Percentiles rank a stretch among this genome's conserved stretches.
Conservation (phyloP, 2,888 invertebrate genomes). For the Carpatolechia fugitivella region DNA sequence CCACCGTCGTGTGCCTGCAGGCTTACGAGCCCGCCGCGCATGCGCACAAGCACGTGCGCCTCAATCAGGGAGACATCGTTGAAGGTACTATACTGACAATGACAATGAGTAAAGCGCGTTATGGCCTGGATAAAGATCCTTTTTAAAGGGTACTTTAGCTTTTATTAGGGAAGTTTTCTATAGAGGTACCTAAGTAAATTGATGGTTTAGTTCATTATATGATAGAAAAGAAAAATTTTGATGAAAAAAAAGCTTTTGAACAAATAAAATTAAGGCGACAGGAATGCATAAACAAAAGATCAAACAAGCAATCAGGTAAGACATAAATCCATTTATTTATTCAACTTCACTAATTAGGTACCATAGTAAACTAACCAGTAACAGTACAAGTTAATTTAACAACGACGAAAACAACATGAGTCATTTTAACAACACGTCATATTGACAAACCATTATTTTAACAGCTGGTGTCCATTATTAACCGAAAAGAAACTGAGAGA, state of each 20-base stretch:
- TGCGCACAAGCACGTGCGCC: conserved; percentile 87
- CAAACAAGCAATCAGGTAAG: not conserved
- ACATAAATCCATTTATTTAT: not conserved
- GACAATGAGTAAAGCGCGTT: too few relatives aligned
- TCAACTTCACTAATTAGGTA: not conserved
- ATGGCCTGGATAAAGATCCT: too few relatives aligned
- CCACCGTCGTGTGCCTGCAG: conserved; percentile 92
- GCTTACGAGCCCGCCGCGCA: conserved; percentile 86
- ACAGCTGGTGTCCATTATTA: conserved; percentile 24
- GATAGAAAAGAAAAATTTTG: too few relatives aligned
- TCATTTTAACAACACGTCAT: conserved; percentile 23
- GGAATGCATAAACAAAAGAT: too few relatives aligned
- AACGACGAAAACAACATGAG: conserved; percentile 13
- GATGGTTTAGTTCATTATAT: too few relatives aligned
- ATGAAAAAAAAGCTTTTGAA: too few relatives aligned
- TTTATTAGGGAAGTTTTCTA: too few relatives aligned
- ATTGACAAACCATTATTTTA: conserved; percentile 11
- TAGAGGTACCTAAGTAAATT: too few relatives aligned
- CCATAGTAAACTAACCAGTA: not conserved
- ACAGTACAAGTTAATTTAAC: not conserved
- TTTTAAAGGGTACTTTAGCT: too few relatives aligned
- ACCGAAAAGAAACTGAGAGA: not conserved
- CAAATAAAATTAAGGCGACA: too few relatives aligned
- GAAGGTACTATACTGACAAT: conserved; percentile 85
- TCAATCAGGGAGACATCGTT: conserved; percentile 93